A percentile compares a stretch with the other conserved stretches of the same genome.
phyloP scores from a whole-genome alignment of 1,140 invertebrate species.

The Brachionus manjavacas region DNA sequence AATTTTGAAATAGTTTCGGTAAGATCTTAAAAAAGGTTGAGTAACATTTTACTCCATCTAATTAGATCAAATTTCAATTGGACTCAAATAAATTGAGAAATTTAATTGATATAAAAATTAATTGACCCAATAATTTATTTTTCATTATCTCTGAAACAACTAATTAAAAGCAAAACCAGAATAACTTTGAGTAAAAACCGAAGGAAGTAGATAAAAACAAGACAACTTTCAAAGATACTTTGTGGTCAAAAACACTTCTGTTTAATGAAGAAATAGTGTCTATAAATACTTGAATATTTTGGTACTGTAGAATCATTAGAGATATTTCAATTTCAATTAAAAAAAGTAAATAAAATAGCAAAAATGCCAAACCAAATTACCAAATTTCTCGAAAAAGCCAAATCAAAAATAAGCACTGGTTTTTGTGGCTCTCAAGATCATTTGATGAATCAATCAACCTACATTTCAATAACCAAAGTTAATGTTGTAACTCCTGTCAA shows the following conservation, averaged over 20 bases:
- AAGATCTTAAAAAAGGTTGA: background rate
- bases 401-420: constrained; percentile 1
- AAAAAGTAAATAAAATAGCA: background rate
- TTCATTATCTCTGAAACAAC: too few relatives aligned
- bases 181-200: background rate
- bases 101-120: background rate
- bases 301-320: background rate
- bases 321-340: background rate
- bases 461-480: background rate
- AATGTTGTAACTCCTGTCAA: background rate
- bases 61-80: background rate
- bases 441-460: background rate
- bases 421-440: background rate
- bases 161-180: background rate
- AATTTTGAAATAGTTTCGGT: background rate
- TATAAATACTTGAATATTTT: too few relatives aligned
- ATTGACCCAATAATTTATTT: too few relatives aligned
- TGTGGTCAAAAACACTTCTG: too few relatives aligned
- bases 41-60: background rate
- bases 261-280: too few relatives aligned
- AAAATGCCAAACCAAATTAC: background rate
- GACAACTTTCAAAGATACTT: background rate
- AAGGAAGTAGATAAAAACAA: background rate
- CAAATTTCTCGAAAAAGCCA: constrained; percentile 5
- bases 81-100: background rate